Base-by-base conservation (phyloP, 2,797 vertebrate genomes). In the Austrolebias charrua region DNA sequence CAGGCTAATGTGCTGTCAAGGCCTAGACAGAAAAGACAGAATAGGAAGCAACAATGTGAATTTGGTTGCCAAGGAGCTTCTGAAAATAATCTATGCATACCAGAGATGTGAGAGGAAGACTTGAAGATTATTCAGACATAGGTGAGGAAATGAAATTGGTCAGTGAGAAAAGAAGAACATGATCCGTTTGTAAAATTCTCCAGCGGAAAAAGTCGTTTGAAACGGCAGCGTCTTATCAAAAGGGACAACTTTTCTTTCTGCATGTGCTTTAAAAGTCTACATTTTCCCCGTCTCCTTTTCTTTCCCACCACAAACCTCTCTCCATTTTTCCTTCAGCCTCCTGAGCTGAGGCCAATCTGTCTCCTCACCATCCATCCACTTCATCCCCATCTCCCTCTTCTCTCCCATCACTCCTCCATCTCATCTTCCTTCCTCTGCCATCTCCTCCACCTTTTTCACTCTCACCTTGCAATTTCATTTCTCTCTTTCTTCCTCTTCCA, bases 121-220 rank as follows among this genome's bases (percentile, higher is more conserved):
- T 16, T 58, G 35, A 64, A 76, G 76, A 74, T 78, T 61, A 78
- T 75, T 77, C 69, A 82, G 77, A 80, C 68, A 28, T 1, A 64
- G 72, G 75, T 79, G 78, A 80, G 80, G 78, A 87, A 88, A 88
- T 90, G 80, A 88, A 88, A 78, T 63, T 6, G 45, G 59, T 45
- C 66, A 43, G 71, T 33, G 16, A 76, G 67, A 52, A 67, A 68
- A 63, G 57, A 33, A 43, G 49, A 38, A 66, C 75, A 66, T 67
- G 11, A 64, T 83, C 51, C 54, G 74, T 73, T 63, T 66, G 55
- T 73, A 52, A 76, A 74, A 12, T 60, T 76, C 71, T 28, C 54
- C 76, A 66, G 64, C 51, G 13, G 63, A n/a, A 20, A 43, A 15
- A 55, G 14, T 60, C 71, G 55, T 53, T 13, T 49, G 56, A 52